Conservation (phyloP, 2,888 invertebrate species). For the Dolichomitus sp. region DNA sequence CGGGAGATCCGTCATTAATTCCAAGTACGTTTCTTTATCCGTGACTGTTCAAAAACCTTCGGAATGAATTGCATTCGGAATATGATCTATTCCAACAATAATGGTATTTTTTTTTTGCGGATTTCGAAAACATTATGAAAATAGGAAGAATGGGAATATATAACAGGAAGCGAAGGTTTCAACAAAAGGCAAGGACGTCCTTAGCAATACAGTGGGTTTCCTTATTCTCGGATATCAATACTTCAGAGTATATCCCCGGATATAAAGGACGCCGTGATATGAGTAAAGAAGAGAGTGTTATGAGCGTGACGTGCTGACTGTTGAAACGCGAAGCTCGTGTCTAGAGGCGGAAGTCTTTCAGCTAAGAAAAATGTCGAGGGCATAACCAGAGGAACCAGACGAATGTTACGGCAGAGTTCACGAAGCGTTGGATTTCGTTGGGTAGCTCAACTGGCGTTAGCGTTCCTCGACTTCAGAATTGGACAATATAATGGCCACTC, state of each 20-base stretch:
- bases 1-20: slow-evolving; percentile 33
- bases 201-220: slow-evolving; percentile 10
- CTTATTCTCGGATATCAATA: slow-evolving; percentile 22
- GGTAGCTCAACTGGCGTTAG: slow-evolving; percentile 48
- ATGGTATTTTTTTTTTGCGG: neutral
- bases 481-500: slow-evolving; percentile 59
- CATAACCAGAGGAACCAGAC: slow-evolving; percentile 15
- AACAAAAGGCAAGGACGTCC: neutral
- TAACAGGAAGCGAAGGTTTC: neutral
- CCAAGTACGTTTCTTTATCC: slow-evolving; percentile 6
- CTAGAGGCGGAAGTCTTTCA: slow-evolving; percentile 18
- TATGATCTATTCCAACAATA: neutral
- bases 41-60: slow-evolving; percentile 14
- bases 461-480: slow-evolving; percentile 30
- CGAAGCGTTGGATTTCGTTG: slow-evolving; percentile 49
- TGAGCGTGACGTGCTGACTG: neutral
- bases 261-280: slow-evolving; percentile 11
- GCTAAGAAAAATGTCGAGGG: neutral
- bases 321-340: slow-evolving; percentile 40
- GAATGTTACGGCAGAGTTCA: slow-evolving; percentile 5
- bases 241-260: slow-evolving; percentile 11
- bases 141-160: neutral
- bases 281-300: slow-evolving; percentile 14
- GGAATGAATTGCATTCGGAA: neutral
- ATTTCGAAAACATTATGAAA: neutral